A percentile compares a stretch with the other conserved stretches of the same genome.
These are phyloP conservation scores for Lytechinus variegatus DNA, from an alignment of 35 echinoderm and acorn worm genomes.

Conservation along the genomic window DNA sequence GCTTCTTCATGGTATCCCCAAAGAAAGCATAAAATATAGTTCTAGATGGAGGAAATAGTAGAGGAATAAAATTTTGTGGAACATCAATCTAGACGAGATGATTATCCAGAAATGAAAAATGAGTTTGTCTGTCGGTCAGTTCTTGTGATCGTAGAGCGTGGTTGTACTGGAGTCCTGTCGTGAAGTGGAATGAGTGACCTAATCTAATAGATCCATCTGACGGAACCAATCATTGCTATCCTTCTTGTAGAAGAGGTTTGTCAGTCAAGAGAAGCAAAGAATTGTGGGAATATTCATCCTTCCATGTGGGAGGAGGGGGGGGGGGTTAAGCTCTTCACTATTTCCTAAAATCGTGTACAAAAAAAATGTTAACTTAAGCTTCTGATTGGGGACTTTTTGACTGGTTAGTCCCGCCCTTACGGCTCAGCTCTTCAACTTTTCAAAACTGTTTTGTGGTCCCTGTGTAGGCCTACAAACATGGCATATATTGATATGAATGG, in stretches of 20 bases:
- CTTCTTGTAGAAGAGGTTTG: neutral
- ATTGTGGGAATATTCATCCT: neutral
- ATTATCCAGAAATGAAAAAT: neutral
- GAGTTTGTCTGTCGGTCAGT: neutral
- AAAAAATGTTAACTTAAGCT: no score
- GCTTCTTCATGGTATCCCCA: neutral
- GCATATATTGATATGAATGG: no score
- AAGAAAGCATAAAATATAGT: neutral
- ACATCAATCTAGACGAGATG: neutral
- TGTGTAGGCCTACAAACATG: no score
- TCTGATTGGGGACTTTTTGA: no score
- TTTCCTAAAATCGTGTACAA: no score
- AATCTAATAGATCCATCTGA: neutral
- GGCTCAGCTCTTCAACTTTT: no score
- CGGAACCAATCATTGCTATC: neutral
- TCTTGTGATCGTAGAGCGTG: neutral
- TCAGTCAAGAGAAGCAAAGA: neutral
- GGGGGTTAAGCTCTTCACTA: no score
- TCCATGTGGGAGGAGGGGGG: neutral
- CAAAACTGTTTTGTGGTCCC: no score
- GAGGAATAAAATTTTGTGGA: neutral
- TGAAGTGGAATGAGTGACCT: neutral
- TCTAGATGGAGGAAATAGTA: no score
- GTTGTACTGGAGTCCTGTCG: neutral
- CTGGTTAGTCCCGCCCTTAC: no score